Conservation (phyloP, 2,888 invertebrate genomes). For the Muschampia plurimacula region DNA sequence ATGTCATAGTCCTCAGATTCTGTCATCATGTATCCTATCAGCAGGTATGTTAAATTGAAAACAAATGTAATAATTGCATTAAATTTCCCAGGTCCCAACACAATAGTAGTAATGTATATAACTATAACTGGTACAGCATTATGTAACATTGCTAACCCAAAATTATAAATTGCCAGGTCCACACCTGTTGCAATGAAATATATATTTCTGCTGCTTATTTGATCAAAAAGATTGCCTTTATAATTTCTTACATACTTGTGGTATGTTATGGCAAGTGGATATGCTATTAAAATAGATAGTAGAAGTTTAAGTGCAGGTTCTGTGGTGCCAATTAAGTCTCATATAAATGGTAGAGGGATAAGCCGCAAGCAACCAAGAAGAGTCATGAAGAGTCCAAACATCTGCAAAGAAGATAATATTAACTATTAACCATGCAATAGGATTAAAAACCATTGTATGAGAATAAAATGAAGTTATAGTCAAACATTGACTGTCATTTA, state of each 20-base stretch:
- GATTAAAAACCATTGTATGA: too few relatives aligned
- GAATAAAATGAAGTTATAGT: too few relatives aligned
- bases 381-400: constrained; percentile 68
- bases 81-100: constrained; percentile 87
- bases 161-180: constrained; percentile 93
- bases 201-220: constrained; percentile 86
- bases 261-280: constrained; percentile 70
- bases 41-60: constrained; percentile 93
- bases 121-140: constrained; percentile 89
- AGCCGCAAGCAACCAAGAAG: constrained; percentile 59
- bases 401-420: constrained; percentile 44
- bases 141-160: constrained; percentile 92
- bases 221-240: constrained; percentile 21
- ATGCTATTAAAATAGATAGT: constrained; percentile 87
- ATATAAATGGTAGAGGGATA: constrained; percentile 71
- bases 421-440: too few relatives aligned
- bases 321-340: constrained; percentile 83
- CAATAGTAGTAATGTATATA: constrained; percentile 88
- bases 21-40: constrained; percentile 91
- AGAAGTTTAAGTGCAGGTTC: constrained; percentile 88
- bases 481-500: too few relatives aligned
- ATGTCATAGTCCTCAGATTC: constrained; percentile 93
- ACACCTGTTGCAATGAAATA: constrained; percentile 91
- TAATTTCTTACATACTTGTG: constrained; percentile 60
- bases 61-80: constrained; percentile 90